Evolutionary conservation across 2,888 invertebrate species (phyloP), one percentile per base, ranked within the genome.

Genomic region (Tridacna gigas): DNA sequence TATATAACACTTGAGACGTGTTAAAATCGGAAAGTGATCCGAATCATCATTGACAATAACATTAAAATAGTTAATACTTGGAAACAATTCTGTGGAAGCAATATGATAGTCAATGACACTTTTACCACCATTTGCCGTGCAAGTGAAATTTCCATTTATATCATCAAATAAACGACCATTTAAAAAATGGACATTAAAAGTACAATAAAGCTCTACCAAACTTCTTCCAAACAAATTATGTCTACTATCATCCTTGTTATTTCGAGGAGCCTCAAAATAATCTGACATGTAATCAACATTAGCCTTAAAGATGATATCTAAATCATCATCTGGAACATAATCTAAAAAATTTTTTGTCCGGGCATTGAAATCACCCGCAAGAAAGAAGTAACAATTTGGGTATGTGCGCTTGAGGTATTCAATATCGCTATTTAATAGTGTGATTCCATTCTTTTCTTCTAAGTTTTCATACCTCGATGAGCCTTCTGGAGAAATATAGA

Each of bases 151-250:
- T n/a, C n/a, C n/a, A n/a, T n/a, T n/a, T n/a, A n/a, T n/a, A n/a
- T n/a, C n/a, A n/a, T n/a, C n/a, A n/a, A n/a, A n/a, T n/a, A n/a
- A n/a, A n/a, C n/a, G n/a, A n/a, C n/a, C n/a, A n/a, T n/a, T n/a
- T n/a, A n/a, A n/a, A n/a, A n/a, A n/a, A n/a, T n/a, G n/a, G n/a
- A n/a, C n/a, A n/a, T n/a, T n/a, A n/a, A n/a, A n/a, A n/a, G n/a
- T n/a, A n/a, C n/a, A n/a, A n/a, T n/a, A n/a, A n/a, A n/a, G n/a
- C n/a, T n/a, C n/a, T n/a, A n/a, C n/a, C n/a, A n/a, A n/a, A n/a
- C n/a, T n/a, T n/a, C n/a, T n/a, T n/a, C n/a, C n/a, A n/a, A 61
- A 61, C n/a, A 61, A 61, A 20, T 61, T 61, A 61, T 61, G 22
- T 22, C 61, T 61, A 13, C 22, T 22, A 7, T 20, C 18, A 20